Evolutionary conservation across 2,888 invertebrate species (phyloP), one percentile per base, ranked within the genome.

Genomic region (Eretmocerus hayati): DNA sequence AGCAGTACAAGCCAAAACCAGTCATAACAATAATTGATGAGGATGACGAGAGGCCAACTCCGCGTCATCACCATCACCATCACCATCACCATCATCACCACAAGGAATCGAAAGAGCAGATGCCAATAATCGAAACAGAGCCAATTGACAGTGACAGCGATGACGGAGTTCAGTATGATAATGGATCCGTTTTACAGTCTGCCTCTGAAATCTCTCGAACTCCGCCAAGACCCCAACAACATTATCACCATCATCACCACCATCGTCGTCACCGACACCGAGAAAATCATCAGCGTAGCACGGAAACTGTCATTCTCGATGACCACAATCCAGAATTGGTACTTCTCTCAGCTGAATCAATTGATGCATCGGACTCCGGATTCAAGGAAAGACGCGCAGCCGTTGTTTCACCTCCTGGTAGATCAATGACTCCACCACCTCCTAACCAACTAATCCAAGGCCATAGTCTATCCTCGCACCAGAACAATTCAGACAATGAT

Each of bases 1-100:
- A 85, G 64, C 81, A 84, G 65, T 90, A 92, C 73, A 82, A 81
- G 69, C 92, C 93, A 44, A 84, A 86, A 62, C 81, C 90, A 56
- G 77, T 91, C 46, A 83, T 91, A 57, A 73, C 75, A 46, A 74
- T 75, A 50, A 68, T 74, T 33, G 69, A 69, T 47, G 73, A 73
- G 55, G 72, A 72, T 16, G 72, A 71, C 30, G 72, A 72, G 6
- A 71, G 72, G 41, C 59, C 62, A 16, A 55, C 62, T 22, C 67
- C 68, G n/a, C 62, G 63, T 32, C 45, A 46, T 1, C 11, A 31
- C 4, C 23, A 37, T n/a, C n/a, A n/a, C n/a, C n/a, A n/a, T n/a
- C n/a, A n/a, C n/a, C n/a, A n/a, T n/a, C 67, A 69, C n/a, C 62
- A 64, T 32, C 45, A 46, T 1, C 11, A 31, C 4, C 23, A 37